Base-by-base conservation (phyloP, 2,888 invertebrate genomes). In the Glyphotaelius pellucidus region DNA sequence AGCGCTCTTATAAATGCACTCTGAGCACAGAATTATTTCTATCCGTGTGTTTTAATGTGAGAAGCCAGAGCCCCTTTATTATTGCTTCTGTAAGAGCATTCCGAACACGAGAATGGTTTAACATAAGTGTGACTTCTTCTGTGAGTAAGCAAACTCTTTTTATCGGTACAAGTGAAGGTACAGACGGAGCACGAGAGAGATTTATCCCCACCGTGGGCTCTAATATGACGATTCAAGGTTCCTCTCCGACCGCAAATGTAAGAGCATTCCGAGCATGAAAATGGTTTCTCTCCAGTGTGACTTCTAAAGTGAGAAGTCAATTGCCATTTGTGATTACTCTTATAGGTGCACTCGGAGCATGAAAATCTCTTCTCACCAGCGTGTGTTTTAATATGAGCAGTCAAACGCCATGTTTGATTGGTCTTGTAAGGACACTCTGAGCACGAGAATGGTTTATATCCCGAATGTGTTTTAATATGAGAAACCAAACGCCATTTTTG, bases 321-420 rank as follows among this genome's bases (percentile, higher is more conserved):
- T 2, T 32, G 32, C 19, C 32, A 32, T 83, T 83, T 83, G 7
- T 83, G 83, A 83, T 83, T 83, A 7, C 83, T 32, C 12, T 19
- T 32, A 32, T 83, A 83, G 19, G 32, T 19, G 83, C 83, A 83
- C 19, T 31, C 83, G 3, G 52, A 67, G 25, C 52, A 67, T 5
- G 52, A 67, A 25, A 67, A 67, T 19, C 52, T 81, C 9, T 81
- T 81, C 31, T 81, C 30, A 7, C 31, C 31, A 81, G 31, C 32
- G 81, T 81, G 81, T 15, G 15, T 81, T 31, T 30, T 31, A 4
- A 81, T 81, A 15, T 81, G 81, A 31, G 31, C 32, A 31, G 30
- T 81, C 32, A 81, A 81, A 81, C 32, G 81, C 31, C 31, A 30
- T 81, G 14, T 81, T 11, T 81, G 81, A n/a, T 81, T 81, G 81